Evolutionary conservation across 2,797 vertebrate genomes (phyloP).

Genomic region (Lates japonicus): DNA sequence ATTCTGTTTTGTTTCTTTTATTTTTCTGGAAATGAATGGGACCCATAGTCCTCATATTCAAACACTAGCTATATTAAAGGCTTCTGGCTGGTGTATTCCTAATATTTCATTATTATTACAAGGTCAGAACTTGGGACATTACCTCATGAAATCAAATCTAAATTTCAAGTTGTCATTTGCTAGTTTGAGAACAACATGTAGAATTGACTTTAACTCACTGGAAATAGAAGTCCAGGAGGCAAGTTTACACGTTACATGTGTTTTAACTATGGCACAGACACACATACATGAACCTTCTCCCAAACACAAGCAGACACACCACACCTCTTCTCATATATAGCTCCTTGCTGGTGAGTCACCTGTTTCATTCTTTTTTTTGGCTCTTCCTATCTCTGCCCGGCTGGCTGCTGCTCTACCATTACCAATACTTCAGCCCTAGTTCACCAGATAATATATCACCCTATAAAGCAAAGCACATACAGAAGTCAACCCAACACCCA

Average conservation of each 20-base stretch:
- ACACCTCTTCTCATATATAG: neutral
- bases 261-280: neutral
- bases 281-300: neutral
- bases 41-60: no score
- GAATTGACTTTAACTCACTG: neutral
- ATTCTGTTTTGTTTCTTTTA: neutral
- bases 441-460: constrained; percentile 78
- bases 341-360: constrained; percentile 53
- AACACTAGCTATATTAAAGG: no score
- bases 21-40: no score
- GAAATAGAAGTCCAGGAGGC: neutral
- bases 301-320: neutral
- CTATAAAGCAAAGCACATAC: constrained; percentile 66
- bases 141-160: neutral
- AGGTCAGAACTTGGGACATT: neutral
- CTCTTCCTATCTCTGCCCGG: constrained; percentile 53
- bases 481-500: constrained; percentile 42
- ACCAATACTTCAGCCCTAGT: constrained; percentile 72
- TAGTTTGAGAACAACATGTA: neutral
- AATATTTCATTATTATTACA: neutral
- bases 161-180: neutral
- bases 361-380: constrained; percentile 53
- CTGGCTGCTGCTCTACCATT: constrained; percentile 53
- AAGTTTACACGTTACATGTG: no score
- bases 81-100: neutral